Conservation (phyloP, 2,888 invertebrate genomes). For the Eumacrocentrus americanus region DNA sequence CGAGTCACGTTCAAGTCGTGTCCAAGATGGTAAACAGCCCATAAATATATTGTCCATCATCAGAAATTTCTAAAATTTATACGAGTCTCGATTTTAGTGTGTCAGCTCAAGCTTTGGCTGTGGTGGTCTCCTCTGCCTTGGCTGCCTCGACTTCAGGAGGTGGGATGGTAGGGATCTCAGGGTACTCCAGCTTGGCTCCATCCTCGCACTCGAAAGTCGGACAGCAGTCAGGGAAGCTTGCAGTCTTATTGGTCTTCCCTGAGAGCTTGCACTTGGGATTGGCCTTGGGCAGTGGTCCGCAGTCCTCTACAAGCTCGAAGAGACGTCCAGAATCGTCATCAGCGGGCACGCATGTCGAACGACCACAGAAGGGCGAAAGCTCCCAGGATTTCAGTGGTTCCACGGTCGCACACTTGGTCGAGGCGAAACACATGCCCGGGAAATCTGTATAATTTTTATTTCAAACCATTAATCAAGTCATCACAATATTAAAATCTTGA, state of each 20-base stretch:
- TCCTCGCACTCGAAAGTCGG: conserved; percentile 85
- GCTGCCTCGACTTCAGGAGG: conserved; percentile 60
- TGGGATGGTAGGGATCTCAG: conserved; percentile 73
- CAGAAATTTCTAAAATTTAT: too few relatives aligned
- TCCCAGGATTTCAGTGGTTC: conserved; percentile 88
- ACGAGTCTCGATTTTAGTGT: neutral
- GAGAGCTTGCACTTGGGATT: conserved; percentile 88
- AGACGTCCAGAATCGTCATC: conserved; percentile 78
- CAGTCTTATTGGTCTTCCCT: conserved; percentile 89
- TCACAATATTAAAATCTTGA: neutral
- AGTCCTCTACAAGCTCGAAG: conserved; percentile 85
- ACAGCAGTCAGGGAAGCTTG: conserved; percentile 85
- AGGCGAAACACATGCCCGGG: conserved; percentile 90
- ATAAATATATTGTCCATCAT: too few relatives aligned
- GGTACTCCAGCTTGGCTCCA: conserved; percentile 84
- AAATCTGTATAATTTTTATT: too few relatives aligned
- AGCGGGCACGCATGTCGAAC: conserved; percentile 82
- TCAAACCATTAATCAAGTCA: too few relatives aligned
- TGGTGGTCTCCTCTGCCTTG: conserved; percentile 49
- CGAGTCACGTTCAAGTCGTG: neutral
- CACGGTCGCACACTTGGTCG: conserved; percentile 86
- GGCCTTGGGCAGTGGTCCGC: conserved; percentile 84
- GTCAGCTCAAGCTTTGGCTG: conserved; percentile 38
- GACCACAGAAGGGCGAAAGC: conserved; percentile 87
- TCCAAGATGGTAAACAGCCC: neutral